Percentiles rank a stretch among this genome's conserved stretches.
Evolutionary conservation across 2,888 invertebrate genomes (phyloP).

Genomic region (Xestia xanthographa): DNA sequence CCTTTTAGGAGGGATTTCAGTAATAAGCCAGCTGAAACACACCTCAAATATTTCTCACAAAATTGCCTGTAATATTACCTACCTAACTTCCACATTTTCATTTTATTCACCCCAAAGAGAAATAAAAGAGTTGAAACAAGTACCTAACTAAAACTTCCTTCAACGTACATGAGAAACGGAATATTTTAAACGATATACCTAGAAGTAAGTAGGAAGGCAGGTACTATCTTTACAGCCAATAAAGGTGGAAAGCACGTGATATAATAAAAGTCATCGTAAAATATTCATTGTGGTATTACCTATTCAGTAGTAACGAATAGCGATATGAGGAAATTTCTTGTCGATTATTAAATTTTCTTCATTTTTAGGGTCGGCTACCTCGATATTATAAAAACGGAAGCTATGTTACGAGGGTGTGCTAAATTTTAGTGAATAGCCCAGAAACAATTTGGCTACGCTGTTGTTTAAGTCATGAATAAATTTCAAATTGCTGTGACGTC

Average conservation of each 20-base stretch:
- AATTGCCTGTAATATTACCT: slow-evolving; percentile 17
- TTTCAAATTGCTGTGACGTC: slow-evolving; percentile 46
- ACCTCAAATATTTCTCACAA: slow-evolving; percentile 20
- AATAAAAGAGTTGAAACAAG: slow-evolving; percentile 44
- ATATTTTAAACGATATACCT: slow-evolving; percentile 41
- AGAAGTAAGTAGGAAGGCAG: slow-evolving; percentile 1
- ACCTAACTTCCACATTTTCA: slow-evolving; percentile 15
- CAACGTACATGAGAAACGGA: slow-evolving; percentile 14
- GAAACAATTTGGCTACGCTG: slow-evolving; percentile 54
- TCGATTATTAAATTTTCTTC: slow-evolving; percentile 68
- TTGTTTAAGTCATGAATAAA: slow-evolving; percentile 59
- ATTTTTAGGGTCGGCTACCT: slow-evolving; percentile 56
- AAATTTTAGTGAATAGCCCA: slow-evolving; percentile 55
- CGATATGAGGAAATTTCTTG: slow-evolving; percentile 53
- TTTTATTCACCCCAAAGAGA: slow-evolving; percentile 29
- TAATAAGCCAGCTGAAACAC: too few relatives aligned
- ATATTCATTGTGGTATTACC: slow-evolving; percentile 61
- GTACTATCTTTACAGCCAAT: slow-evolving; percentile 53
- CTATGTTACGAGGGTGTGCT: slow-evolving; percentile 56
- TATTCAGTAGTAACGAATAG: slow-evolving; percentile 45
- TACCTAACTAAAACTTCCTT: slow-evolving; percentile 40
- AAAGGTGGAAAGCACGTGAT: slow-evolving; percentile 52
- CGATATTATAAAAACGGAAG: slow-evolving; percentile 64
- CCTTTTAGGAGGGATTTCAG: too few relatives aligned
- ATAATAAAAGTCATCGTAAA: slow-evolving; percentile 60